A percentile compares a stretch with the other conserved stretches of the same genome.
These are phyloP conservation scores for Gnatocerus cornutus DNA, from an alignment of 2,888 invertebrate genomes.

Conservation along the genomic window DNA sequence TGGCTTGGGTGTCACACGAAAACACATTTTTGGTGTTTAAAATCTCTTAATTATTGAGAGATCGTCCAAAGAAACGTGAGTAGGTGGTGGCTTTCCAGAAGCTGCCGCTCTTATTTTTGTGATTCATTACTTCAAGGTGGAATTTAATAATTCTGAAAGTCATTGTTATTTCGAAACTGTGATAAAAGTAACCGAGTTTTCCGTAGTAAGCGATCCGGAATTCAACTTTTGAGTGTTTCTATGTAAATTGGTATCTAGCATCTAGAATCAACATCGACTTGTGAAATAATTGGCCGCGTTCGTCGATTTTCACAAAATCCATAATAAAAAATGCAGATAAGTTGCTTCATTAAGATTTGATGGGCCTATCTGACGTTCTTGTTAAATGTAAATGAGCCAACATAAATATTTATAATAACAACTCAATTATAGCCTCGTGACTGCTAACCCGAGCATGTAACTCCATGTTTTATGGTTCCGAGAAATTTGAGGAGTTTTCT, in stretches of 20 bases:
- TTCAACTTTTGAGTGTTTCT: not conserved
- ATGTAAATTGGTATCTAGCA: not conserved
- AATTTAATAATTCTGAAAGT: too few relatives aligned
- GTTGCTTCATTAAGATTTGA: conserved; percentile 35
- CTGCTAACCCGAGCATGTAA: conserved; percentile 16
- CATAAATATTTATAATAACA: conserved; percentile 41
- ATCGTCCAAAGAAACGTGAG: not conserved
- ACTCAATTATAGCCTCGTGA: conserved; percentile 38
- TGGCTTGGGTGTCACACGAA: conserved; percentile 13
- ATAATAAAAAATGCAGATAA: conserved; percentile 35
- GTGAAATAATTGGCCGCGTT: conserved; percentile 23
- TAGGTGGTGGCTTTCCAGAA: not conserved
- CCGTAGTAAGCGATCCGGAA: too few relatives aligned
- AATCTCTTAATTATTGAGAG: conserved; percentile 11
- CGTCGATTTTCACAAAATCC: conserved; percentile 4
- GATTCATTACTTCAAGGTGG: too few relatives aligned
- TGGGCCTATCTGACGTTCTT: conserved; percentile 29
- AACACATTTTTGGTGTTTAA: conserved; percentile 8
- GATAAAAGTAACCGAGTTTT: too few relatives aligned
- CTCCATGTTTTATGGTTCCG: conserved; percentile 7
- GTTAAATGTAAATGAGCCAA: conserved; percentile 35
- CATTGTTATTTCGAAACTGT: too few relatives aligned
- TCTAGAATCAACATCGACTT: not conserved
- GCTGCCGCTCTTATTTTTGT: too few relatives aligned
- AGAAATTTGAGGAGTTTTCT: conserved; percentile 10